Base-by-base conservation (phyloP, 2,113 vertebrate genomes). In the Odobenus rosmarus region DNA sequence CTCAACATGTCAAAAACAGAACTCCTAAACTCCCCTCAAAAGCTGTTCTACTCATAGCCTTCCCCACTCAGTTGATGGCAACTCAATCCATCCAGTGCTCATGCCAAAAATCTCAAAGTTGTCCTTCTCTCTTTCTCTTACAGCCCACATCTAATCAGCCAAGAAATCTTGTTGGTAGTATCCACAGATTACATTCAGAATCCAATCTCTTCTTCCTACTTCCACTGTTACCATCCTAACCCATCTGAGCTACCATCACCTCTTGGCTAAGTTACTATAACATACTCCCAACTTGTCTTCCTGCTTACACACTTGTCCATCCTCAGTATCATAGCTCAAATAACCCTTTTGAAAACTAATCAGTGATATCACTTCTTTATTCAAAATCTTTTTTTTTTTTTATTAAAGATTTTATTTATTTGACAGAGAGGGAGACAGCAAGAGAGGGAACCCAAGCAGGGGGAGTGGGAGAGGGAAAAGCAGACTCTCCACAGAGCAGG, bases 41-140 rank as follows among this genome's bases (percentile, higher is more conserved):
- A 90, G 61, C 39, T 76, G 16, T 85, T 69, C 28, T 81, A 7
- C 19, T 42, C 26, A 55, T 13, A 71, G 51, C 33, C 36, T 61
- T 80, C 19, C 31, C 39, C 33, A 61, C 64, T 87, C 67, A 24
- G 28, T 5, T 67, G 71, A 72, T 36, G 69, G 82, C 82, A 85
- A 88, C n/a, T 92, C 21, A 7, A 83, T 93, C 39, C 71, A 93
- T 69, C 53, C 53, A 64, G 86, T 42, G n/a, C 21, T 86, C 61
- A 51, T 61, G 59, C 49, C 83, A 69, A 72, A 92, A 87, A 61
- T 77, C 64, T 80, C 96, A 51, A 72, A 79, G n/a, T 61, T 23
- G 42, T 46, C 62, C n/a, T 81, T 93, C 42, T 85, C 6, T 92
- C 39, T 74, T 97, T 93, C 59, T 77, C n/a, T 82, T n/a, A 93